Percentiles rank a stretch among this genome's conserved stretches.
phyloP scores from a whole-genome alignment of 2,113 vertebrate genomes.

The Cebidichthys violaceus region DNA sequence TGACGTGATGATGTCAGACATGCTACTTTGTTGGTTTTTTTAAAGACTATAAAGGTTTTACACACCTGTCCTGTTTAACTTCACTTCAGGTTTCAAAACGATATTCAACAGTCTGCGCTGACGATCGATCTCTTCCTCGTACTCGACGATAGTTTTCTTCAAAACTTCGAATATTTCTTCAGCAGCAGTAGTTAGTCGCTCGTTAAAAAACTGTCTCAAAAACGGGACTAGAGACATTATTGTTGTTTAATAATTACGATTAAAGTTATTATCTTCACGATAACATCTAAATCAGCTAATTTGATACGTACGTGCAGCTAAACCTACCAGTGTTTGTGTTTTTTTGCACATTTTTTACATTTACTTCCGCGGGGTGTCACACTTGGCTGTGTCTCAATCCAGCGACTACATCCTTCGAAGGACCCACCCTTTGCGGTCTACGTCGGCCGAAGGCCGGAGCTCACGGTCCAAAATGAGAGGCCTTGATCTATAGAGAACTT shows the following conservation, averaged over 20 bases:
- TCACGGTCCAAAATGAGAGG: too few relatives aligned
- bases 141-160: conserved; percentile 31
- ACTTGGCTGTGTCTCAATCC: too few relatives aligned
- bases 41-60: background rate
- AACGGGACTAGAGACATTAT: conserved; percentile 22
- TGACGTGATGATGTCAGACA: too few relatives aligned
- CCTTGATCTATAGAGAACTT: too few relatives aligned
- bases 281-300: background rate
- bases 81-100: conserved; percentile 32
- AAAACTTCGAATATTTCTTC: conserved; percentile 51
- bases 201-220: conserved; percentile 36
- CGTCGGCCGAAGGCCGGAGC: too few relatives aligned
- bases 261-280: background rate
- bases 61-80: conserved; percentile 20
- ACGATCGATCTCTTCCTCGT: conserved; percentile 45
- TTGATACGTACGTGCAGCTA: too few relatives aligned
- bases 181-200: conserved; percentile 43
- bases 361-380: too few relatives aligned
- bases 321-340: too few relatives aligned
- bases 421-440: too few relatives aligned
- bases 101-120: conserved; percentile 46
- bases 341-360: too few relatives aligned
- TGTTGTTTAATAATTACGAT: background rate
- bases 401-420: too few relatives aligned
- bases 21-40: background rate